Conservation (phyloP, 2,797 vertebrate species). For the Clarias fuscus region DNA sequence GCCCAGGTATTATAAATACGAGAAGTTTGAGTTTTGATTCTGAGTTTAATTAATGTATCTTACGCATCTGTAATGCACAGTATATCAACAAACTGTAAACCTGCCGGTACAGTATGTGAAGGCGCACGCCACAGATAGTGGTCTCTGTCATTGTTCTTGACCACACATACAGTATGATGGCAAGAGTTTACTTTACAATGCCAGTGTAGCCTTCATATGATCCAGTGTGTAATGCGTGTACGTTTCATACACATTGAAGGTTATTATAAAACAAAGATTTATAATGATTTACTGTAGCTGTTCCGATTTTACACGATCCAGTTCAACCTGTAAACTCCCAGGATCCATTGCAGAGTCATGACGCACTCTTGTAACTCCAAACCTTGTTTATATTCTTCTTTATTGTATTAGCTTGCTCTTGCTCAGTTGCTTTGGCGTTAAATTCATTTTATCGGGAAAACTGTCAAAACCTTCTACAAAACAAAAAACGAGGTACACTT, state of each 20-base stretch:
- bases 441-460: neutral
- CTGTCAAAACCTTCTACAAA: neutral
- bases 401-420: neutral
- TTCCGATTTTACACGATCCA: neutral
- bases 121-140: too few species aligned
- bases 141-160: neutral
- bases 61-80: neutral
- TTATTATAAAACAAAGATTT: neutral
- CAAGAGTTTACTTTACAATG: neutral
- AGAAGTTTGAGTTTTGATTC: neutral
- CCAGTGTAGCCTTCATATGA: neutral
- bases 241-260: neutral
- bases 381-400: neutral
- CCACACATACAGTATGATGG: neutral
- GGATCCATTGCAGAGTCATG: slow-evolving; percentile 2
- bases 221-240: neutral
- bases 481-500: neutral
- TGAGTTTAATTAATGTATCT: too few species aligned
- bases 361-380: neutral
- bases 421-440: neutral
- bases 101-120: neutral
- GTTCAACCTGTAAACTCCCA: neutral
- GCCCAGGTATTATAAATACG: too few species aligned
- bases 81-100: neutral
- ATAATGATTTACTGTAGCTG: neutral